Conservation (phyloP, 2,113 vertebrate genomes). For the Hyaena hyaena region DNA sequence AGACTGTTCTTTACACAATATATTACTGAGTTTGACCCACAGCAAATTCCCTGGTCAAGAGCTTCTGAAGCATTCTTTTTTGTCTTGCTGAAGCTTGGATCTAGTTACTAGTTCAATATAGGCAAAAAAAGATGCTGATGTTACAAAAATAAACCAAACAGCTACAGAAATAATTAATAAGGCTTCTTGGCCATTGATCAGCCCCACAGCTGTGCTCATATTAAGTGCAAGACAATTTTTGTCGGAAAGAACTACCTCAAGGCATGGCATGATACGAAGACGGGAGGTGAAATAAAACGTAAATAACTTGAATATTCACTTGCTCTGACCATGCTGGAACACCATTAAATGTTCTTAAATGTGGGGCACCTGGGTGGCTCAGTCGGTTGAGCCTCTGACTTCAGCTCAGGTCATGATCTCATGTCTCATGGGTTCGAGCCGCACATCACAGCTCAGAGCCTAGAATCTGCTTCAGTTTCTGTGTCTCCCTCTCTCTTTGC, state of each 20-base stretch:
- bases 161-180: background rate
- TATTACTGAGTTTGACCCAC: background rate
- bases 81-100: background rate
- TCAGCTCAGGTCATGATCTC: too few species aligned
- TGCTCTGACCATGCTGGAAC: background rate
- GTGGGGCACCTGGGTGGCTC: too few species aligned
- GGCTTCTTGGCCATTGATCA: background rate
- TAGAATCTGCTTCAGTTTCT: too few species aligned
- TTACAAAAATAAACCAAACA: background rate
- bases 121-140: background rate
- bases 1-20: background rate
- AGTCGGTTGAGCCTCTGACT: too few species aligned
- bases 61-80: background rate
- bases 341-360: background rate
- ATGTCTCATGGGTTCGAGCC: too few species aligned
- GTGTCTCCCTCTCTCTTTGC: too few species aligned
- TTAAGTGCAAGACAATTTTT: background rate
- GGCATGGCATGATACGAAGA: too few species aligned
- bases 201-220: background rate
- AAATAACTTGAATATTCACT: background rate
- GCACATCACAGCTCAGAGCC: too few species aligned
- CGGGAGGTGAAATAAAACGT: background rate
- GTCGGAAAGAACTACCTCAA: background rate
- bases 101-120: background rate
- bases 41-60: background rate